Conservation (phyloP, 2,888 invertebrate genomes). For the Trypoxylon attenuatum region DNA sequence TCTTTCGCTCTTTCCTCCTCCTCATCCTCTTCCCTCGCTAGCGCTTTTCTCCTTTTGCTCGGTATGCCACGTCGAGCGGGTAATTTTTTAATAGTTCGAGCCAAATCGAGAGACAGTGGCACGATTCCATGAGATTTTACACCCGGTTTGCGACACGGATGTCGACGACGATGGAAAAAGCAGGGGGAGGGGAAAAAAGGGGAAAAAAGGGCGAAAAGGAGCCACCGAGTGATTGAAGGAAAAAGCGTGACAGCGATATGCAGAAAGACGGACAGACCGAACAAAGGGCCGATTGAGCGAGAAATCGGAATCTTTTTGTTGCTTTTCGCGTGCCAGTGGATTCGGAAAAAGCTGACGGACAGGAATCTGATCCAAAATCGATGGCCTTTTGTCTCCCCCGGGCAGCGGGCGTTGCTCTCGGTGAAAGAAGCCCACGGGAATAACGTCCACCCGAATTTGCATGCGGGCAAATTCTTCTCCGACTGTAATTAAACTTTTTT, state of each 20-base stretch:
- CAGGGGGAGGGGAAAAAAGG: not conserved
- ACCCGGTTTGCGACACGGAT: not conserved
- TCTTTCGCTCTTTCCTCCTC: too few species aligned
- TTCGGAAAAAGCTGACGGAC: slow-evolving; percentile 9
- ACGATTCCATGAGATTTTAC: too few species aligned
- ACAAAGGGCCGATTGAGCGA: slow-evolving; percentile 9
- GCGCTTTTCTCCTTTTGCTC: too few species aligned
- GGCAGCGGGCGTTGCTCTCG: not conserved
- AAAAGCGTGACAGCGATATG: too few species aligned
- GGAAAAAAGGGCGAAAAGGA: too few species aligned
- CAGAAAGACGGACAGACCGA: not conserved
- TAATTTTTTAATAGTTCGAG: too few species aligned
- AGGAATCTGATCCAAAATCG: slow-evolving; percentile 10
- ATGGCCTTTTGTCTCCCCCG: slow-evolving; percentile 14
- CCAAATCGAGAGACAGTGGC: too few species aligned
- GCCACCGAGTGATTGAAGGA: too few species aligned
- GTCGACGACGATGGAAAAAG: not conserved
- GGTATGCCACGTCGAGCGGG: too few species aligned
- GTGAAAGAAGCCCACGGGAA: not conserved
- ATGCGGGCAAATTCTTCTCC: too few species aligned
- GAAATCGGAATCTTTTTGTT: not conserved
- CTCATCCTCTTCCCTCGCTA: too few species aligned
- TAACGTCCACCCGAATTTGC: not conserved
- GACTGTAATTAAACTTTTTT: too few species aligned
- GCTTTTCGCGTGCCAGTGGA: not conserved